Evolutionary conservation across 2,113 vertebrate genomes (phyloP).

Genomic region (Tupaia tana): DNA sequence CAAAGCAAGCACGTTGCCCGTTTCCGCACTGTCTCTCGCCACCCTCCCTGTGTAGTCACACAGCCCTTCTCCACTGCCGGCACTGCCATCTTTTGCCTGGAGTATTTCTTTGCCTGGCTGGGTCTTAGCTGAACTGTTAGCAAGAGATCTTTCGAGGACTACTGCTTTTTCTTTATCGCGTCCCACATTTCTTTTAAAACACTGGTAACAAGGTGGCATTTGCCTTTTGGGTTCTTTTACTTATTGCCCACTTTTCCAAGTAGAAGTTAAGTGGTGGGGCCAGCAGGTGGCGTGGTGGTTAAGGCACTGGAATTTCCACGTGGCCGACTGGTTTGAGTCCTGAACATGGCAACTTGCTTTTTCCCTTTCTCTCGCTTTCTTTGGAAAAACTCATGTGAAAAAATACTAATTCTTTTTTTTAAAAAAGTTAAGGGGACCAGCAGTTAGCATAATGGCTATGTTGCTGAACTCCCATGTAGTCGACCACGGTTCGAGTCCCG

Average conservation of each 20-base stretch:
- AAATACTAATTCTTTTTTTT: no score
- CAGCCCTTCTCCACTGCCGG: neutral
- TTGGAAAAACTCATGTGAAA: no score
- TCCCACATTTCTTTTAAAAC: neutral
- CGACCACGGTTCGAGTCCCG: no score
- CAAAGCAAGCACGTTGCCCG: neutral
- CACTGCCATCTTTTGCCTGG: neutral
- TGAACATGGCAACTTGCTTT: no score
- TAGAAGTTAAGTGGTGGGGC: neutral
- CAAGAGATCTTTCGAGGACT: neutral
- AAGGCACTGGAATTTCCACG: no score
- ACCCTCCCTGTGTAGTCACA: no score
- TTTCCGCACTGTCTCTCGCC: neutral
- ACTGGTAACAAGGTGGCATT: neutral
- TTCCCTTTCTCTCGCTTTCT: no score
- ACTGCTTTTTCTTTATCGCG: neutral
- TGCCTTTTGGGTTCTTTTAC: neutral
- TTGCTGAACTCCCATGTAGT: no score
- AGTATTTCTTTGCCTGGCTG: neutral
- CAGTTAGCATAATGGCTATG: no score
- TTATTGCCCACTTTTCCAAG: neutral
- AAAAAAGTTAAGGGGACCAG: no score
- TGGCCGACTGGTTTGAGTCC: no score
- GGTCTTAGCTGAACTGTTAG: neutral
- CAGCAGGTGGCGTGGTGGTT: no score